Conservation (phyloP, 2,888 invertebrate genomes). For the Melipona bicolor region DNA sequence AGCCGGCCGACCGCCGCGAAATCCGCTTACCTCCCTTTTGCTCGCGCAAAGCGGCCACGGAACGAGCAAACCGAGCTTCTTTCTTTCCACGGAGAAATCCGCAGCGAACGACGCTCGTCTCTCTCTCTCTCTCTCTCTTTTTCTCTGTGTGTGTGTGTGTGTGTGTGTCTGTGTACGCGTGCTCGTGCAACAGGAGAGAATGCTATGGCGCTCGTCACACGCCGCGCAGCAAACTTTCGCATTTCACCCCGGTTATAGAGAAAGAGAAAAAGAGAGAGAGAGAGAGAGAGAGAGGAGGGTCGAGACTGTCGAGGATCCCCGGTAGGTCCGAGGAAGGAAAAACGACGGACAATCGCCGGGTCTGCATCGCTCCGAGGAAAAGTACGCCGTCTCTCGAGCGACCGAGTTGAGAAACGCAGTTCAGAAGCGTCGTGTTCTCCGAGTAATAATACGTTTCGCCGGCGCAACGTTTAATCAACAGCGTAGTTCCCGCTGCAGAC, state of each 20-base stretch:
- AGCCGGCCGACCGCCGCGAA: conserved; percentile 47
- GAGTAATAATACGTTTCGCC: conserved; percentile 58
- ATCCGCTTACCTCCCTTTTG: conserved; percentile 66
- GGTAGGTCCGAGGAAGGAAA: conserved; percentile 4
- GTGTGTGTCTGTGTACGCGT: background rate
- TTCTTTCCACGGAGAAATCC: conserved; percentile 57
- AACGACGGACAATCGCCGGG: conserved; percentile 49
- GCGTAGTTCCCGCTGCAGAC: conserved; percentile 1
- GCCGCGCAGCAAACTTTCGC: conserved; percentile 46
- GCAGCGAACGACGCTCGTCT: background rate
- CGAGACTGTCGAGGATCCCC: conserved; percentile 30
- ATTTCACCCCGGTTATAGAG: conserved; percentile 31
- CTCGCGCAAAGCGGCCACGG: conserved; percentile 46
- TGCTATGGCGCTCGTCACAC: conserved; percentile 30
- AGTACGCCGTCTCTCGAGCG: conserved; percentile 39
- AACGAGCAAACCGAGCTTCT: conserved; percentile 58
- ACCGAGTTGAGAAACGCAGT: conserved; percentile 55
- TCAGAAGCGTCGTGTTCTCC: conserved; percentile 38
- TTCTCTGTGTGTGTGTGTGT: background rate
- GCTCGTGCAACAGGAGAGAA: conserved; percentile 46
- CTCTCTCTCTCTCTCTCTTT: too few species aligned
- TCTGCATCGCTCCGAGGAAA: conserved; percentile 50
- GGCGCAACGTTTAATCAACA: conserved; percentile 61
- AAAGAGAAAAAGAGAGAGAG: too few species aligned
- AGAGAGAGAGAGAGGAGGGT: background rate